Base-by-base conservation (phyloP, 2,888 invertebrate species). In the Hemistola chrysoprasaria region DNA sequence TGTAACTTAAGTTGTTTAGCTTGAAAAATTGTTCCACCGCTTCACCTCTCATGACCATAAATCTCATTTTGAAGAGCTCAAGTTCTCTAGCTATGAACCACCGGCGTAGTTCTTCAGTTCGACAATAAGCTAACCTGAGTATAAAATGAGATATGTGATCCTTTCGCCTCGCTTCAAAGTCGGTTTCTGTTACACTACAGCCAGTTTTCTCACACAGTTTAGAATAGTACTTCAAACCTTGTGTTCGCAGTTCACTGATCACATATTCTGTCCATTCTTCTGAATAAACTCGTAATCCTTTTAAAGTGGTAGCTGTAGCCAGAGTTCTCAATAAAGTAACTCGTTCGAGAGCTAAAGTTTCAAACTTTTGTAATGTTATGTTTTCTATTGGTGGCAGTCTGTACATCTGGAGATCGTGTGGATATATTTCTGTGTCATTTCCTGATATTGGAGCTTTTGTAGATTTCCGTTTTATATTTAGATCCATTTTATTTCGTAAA, bases 81-180 rank as follows among this genome's bases (percentile, higher is more conserved):
- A 95, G 78, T 88, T 99, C 99, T 53, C 96, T 92, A 9, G 92
- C 85, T 7, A 98, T 85, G 70, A 98, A 97, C 98, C 99, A 99
- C 43, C 91, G 91, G 21, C 95, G 90, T 22, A 97, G 85, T 39
- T 98, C 97, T 54, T 95, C 95, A 10, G 94, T 93, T 62, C 95
- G 91, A 69, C 97, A 98, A 78, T 97, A 98, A 0, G 97, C 97
- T 40, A 99, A 79, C 39, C 98, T 91, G 1, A 99, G 87, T 59
- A 98, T 95, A 73, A 95, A 98, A 77, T 99, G 99, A 0, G 98
- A 97, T 33, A 98, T 91, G 63, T 96, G 94, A 78, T 99, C 99
- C 47, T 92, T 91, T 21, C 92, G 90, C 38, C 95, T 90, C 0
- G 92, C 92, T 66, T 93, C 91, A 26, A 93, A 70, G 63, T 94